phyloP scores from a whole-genome alignment of 2,113 vertebrate genomes.

The Pogona vitticeps region DNA sequence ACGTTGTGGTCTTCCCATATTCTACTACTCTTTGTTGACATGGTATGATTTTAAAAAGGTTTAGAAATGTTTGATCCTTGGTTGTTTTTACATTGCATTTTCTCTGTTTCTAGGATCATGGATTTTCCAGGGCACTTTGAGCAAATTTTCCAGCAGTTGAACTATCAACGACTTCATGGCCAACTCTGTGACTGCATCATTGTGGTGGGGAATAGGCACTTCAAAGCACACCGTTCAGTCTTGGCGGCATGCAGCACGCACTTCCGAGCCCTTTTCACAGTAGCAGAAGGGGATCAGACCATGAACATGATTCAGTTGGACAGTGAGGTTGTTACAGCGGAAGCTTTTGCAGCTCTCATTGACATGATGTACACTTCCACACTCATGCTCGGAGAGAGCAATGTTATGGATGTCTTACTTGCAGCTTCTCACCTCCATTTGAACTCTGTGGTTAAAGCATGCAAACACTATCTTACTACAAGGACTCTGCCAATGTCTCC shows the following conservation, averaged over 20 bases:
- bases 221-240: slow-evolving; percentile 95
- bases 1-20: neutral
- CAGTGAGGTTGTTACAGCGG: slow-evolving; percentile 95
- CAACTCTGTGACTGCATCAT: slow-evolving; percentile 97
- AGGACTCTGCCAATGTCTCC: slow-evolving; percentile 92
- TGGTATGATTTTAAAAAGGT: too few species aligned
- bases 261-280: slow-evolving; percentile 94
- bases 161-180: slow-evolving; percentile 93
- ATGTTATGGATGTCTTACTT: slow-evolving; percentile 95
- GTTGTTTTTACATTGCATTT: neutral
- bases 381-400: slow-evolving; percentile 96
- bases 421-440: slow-evolving; percentile 96
- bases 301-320: slow-evolving; percentile 98
- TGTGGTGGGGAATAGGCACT: slow-evolving; percentile 92
- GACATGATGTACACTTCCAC: slow-evolving; percentile 99
- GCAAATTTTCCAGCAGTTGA: slow-evolving; percentile 96
- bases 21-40: too few species aligned
- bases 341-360: slow-evolving; percentile 94
- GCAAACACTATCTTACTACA: slow-evolving; percentile 97
- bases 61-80: too few species aligned
- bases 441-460: slow-evolving; percentile 96
- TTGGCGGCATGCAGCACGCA: slow-evolving; percentile 96
- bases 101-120: slow-evolving; percentile 82
- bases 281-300: slow-evolving; percentile 89
- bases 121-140: slow-evolving; percentile 99